phyloP scores from a whole-genome alignment of 2,113 vertebrate genomes.

The Chinchilla lanigera region DNA sequence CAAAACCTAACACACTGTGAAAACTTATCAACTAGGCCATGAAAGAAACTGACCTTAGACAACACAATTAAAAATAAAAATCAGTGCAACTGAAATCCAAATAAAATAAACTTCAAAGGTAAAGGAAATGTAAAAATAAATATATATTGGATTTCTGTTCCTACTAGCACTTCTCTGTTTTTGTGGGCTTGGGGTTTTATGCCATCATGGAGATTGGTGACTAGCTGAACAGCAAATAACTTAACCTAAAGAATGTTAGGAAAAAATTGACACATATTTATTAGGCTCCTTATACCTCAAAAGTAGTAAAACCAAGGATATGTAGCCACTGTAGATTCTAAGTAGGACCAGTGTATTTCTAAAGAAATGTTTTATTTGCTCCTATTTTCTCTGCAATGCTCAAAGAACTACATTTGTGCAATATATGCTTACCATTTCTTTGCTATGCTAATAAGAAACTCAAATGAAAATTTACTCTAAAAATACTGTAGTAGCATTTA shows the following conservation, averaged over 20 bases:
- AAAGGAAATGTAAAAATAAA: constrained; percentile 24
- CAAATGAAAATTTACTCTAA: constrained; percentile 58
- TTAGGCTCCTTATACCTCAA: not conserved
- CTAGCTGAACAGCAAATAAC: not conserved
- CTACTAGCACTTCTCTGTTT: not conserved
- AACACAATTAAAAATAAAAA: constrained; percentile 78
- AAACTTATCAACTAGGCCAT: constrained; percentile 68
- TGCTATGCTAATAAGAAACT: constrained; percentile 64
- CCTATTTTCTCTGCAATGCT: constrained; percentile 66
- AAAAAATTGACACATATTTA: not conserved
- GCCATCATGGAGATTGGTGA: not conserved
- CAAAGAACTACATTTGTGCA: constrained; percentile 76
- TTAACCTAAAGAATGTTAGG: not conserved
- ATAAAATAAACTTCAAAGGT: constrained; percentile 30
- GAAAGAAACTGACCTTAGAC: constrained; percentile 52
- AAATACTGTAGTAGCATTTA: not conserved
- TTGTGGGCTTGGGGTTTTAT: not conserved
- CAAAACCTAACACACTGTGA: constrained; percentile 62
- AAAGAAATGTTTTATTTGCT: not conserved
- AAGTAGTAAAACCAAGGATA: not conserved
- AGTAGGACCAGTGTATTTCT: accelerated
- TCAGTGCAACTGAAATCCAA: constrained; percentile 43
- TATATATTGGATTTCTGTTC: not conserved
- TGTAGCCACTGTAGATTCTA: not conserved
- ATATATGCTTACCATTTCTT: constrained; percentile 67